Conservation (phyloP, 1,140 invertebrate species). For the Camponotus vicinus region DNA sequence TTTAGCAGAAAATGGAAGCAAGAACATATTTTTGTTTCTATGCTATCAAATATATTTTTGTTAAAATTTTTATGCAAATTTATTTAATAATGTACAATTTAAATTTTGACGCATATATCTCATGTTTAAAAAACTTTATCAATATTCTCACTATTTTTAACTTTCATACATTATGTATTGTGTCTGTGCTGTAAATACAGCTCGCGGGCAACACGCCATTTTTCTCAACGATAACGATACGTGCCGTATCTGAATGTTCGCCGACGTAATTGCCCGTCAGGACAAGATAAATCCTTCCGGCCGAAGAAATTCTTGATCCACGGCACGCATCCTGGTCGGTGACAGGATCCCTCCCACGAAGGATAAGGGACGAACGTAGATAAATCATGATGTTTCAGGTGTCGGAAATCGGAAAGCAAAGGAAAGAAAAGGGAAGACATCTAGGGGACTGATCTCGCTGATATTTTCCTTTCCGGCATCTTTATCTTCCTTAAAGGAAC, state of each 20-base stretch:
- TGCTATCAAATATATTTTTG: neutral
- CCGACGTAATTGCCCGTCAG: conserved; percentile 68
- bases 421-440: conserved; percentile 4
- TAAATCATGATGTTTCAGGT: conserved; percentile 71
- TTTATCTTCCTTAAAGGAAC: conserved; percentile 46
- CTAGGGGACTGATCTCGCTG: conserved; percentile 6
- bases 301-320: conserved; percentile 72
- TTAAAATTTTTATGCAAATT: no score
- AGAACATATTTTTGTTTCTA: no score
- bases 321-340: conserved; percentile 60
- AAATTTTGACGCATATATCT: neutral
- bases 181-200: conserved; percentile 11
- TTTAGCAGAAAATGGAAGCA: no score
- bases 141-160: conserved; percentile 2
- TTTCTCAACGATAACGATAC: conserved; percentile 42
- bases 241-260: conserved; percentile 47
- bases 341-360: conserved; percentile 65
- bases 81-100: no score
- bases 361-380: conserved; percentile 72
- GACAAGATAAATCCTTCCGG: conserved; percentile 64
- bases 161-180: neutral
- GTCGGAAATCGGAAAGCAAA: neutral
- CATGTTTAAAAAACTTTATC: neutral
- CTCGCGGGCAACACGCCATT: neutral
- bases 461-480: conserved; percentile 48